phyloP scores from a whole-genome alignment of 2,113 vertebrate species.

The Myanophis thanlyinensis region DNA sequence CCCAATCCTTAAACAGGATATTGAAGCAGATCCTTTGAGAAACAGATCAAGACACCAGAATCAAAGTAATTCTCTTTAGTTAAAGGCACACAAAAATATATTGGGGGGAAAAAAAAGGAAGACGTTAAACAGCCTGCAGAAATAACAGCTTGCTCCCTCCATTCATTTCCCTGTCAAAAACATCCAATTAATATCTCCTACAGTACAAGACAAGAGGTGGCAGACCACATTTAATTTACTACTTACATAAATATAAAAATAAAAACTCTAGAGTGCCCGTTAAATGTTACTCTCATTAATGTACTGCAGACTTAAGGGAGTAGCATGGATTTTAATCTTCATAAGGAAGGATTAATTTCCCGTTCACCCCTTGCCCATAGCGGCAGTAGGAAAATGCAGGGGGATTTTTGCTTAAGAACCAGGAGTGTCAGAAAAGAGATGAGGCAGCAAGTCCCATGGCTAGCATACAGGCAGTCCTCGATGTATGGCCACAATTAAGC shows the following conservation, averaged over 20 bases:
- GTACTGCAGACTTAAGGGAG: neutral
- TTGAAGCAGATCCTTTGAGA: neutral
- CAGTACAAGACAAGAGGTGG: neutral
- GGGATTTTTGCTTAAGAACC: neutral
- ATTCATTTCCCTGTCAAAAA: neutral
- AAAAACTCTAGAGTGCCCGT: conserved; percentile 9
- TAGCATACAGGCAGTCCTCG: neutral
- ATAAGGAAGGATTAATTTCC: neutral
- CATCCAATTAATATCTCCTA: neutral
- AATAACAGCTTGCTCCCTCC: neutral
- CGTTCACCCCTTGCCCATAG: neutral
- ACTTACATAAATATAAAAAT: conserved; percentile 23
- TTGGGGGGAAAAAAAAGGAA: conserved; percentile 30
- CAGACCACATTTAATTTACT: conserved; percentile 13
- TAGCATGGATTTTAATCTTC: neutral
- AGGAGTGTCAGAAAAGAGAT: neutral
- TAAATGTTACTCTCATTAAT: conserved; percentile 12
- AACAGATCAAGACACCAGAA: neutral
- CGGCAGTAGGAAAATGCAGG: neutral
- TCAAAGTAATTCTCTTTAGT: conserved; percentile 48
- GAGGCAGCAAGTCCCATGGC: neutral
- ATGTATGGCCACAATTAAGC: too few relatives aligned
- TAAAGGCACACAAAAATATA: conserved; percentile 39
- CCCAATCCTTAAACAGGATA: neutral
- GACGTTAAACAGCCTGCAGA: conserved; percentile 36